A percentile compares a stretch with the other conserved stretches of the same genome.
phyloP scores from a whole-genome alignment of 2,797 vertebrate species.

The Ctenopoma multispine region DNA sequence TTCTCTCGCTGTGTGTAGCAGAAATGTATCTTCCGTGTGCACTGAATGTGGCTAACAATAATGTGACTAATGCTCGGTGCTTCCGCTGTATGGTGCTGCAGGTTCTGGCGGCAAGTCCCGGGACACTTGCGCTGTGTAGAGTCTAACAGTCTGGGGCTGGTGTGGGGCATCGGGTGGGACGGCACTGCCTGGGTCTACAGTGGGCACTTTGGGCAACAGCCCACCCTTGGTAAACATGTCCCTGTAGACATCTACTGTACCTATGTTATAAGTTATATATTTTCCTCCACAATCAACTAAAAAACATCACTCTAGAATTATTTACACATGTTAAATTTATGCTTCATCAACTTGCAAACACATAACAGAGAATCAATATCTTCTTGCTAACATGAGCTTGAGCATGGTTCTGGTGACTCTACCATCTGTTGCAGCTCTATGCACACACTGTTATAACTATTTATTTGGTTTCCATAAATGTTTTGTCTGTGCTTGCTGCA shows the following conservation, averaged over 20 bases:
- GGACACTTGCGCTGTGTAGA: slow-evolving; percentile 93
- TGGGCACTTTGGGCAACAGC: slow-evolving; percentile 84
- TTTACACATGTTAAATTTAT: neutral
- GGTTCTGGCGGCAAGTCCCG: slow-evolving; percentile 97
- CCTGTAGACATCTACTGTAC: slow-evolving; percentile 22
- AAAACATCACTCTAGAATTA: neutral
- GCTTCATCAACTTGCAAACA: neutral
- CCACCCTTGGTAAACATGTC: slow-evolving; percentile 86
- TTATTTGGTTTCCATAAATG: neutral
- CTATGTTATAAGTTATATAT: neutral
- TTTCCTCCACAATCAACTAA: too few relatives aligned
- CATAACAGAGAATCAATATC: neutral
- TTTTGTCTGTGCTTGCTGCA: slow-evolving; percentile 58
- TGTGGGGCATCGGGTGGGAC: slow-evolving; percentile 95
- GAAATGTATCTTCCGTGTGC: neutral
- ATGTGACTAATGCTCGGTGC: slow-evolving; percentile 60
- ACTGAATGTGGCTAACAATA: slow-evolving; percentile 22
- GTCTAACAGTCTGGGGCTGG: slow-evolving; percentile 91
- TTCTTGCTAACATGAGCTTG: slow-evolving; percentile 34
- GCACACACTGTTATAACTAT: neutral
- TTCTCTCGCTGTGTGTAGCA: slow-evolving; percentile 5
- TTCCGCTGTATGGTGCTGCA: slow-evolving; percentile 79
- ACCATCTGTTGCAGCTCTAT: slow-evolving; percentile 9
- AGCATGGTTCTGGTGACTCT: slow-evolving; percentile 12
- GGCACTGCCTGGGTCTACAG: slow-evolving; percentile 94